Percentiles rank a stretch among this genome's conserved stretches.
Conservation (phyloP, 2,888 invertebrate genomes). For the Uropetala carovei region DNA sequence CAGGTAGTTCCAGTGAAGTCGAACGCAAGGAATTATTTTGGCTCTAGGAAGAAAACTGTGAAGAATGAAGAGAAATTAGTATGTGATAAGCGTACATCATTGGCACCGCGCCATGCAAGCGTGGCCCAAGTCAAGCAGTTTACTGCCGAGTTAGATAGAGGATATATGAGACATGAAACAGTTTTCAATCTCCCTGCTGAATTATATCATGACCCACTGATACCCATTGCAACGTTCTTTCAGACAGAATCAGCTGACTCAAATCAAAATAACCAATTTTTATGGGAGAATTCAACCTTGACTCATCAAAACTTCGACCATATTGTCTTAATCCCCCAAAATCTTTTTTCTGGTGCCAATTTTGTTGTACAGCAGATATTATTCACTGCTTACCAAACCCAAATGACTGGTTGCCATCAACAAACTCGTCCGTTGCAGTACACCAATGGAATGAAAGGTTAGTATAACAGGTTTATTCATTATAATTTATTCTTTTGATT, state of each 20-base stretch:
- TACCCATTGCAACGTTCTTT: background rate
- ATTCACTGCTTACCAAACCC: conserved; percentile 47
- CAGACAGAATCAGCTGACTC: background rate
- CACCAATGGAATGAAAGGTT: background rate
- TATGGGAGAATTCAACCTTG: background rate
- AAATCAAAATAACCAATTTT: background rate
- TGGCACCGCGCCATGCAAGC: background rate
- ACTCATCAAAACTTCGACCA: background rate
- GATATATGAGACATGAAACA: background rate
- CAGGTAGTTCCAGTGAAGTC: background rate
- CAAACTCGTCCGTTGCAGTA: background rate
- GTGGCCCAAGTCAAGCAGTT: background rate
- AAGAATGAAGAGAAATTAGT: background rate
- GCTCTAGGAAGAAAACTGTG: background rate
- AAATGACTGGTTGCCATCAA: conserved; percentile 32
- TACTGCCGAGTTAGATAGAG: background rate
- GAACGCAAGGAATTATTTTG: background rate
- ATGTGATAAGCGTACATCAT: background rate
- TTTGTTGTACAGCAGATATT: conserved; percentile 44
- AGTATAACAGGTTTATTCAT: background rate
- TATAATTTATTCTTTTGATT: background rate
- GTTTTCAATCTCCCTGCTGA: background rate
- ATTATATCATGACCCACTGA: background rate
- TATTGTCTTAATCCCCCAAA: conserved; percentile 1
- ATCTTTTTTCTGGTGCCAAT: background rate